phyloP scores from a whole-genome alignment of 2,113 vertebrate species.

The Peromyscus polionotus region DNA sequence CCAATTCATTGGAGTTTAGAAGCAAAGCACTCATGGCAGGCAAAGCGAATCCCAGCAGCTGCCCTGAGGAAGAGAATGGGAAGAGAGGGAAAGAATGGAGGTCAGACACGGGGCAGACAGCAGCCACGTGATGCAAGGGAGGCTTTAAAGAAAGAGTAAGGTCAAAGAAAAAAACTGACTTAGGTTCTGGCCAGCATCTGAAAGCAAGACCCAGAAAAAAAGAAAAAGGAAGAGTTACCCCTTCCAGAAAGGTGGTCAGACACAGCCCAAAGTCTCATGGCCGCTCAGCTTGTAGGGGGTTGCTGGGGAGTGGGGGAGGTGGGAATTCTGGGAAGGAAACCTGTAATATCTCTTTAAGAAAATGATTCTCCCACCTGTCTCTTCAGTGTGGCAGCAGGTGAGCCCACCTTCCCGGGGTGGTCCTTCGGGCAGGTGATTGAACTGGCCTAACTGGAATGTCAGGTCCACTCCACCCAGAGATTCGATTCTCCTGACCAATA shows the following conservation, averaged over 20 bases:
- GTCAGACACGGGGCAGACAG: background rate
- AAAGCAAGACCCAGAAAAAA: background rate
- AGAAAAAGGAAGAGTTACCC: background rate
- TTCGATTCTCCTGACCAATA: background rate
- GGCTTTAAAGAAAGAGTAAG: background rate
- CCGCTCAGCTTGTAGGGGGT: background rate
- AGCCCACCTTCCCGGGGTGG: background rate
- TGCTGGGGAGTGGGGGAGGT: background rate
- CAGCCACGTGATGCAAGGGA: background rate
- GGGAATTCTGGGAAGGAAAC: background rate
- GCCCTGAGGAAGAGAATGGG: background rate
- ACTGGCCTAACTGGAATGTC: background rate
- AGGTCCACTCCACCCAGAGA: background rate
- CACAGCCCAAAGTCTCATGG: background rate
- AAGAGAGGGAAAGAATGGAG: background rate
- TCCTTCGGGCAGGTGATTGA: background rate
- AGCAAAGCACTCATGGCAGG: background rate
- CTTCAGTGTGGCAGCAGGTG: background rate
- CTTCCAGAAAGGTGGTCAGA: background rate
- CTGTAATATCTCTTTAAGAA: background rate
- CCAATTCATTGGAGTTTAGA: background rate
- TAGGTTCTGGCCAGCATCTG: background rate
- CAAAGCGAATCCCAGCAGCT: background rate
- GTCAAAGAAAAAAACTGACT: background rate
- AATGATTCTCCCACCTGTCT: too few relatives aligned